A percentile compares a stretch with the other conserved stretches of the same genome.
phyloP scores from a whole-genome alignment of 2,797 vertebrate species.

The Balearica regulorum region DNA sequence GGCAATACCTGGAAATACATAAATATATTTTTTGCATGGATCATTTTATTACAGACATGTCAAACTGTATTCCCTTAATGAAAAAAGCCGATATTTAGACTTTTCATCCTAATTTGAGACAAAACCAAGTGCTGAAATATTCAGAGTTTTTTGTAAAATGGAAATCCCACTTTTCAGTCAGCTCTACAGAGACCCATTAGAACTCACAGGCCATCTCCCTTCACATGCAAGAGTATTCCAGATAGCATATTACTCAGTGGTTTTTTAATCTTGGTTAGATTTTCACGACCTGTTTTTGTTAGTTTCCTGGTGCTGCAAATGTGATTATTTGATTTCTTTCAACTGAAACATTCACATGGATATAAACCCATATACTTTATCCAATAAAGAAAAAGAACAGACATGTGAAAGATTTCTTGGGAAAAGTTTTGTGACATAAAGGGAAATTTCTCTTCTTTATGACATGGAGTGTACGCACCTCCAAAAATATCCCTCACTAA shows the following conservation, averaged over 20 bases:
- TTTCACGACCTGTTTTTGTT: not conserved
- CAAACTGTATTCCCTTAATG: not conserved
- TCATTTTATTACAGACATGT: not conserved
- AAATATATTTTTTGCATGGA: not conserved
- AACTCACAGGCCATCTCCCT: not conserved
- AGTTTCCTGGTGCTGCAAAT: not conserved
- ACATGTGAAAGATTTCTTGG: not conserved
- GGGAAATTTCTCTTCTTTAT: not conserved
- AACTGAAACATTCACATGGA: not conserved
- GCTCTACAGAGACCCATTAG: not conserved
- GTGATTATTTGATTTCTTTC: slow-evolving; percentile 5
- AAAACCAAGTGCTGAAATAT: not conserved
- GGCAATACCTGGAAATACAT: not conserved
- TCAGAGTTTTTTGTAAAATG: not conserved
- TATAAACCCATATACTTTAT: not conserved
- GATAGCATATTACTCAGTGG: not conserved
- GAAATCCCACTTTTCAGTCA: not conserved
- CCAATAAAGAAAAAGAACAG: not conserved
- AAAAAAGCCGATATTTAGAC: not conserved
- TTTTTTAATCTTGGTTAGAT: not conserved
- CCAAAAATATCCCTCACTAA: not conserved
- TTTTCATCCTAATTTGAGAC: not conserved
- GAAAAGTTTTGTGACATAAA: not conserved
- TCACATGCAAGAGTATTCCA: not conserved
- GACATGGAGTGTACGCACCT: not conserved